These are phyloP conservation scores for human (Homo sapiens) DNA, from an alignment of 2,113 vertebrate species.

Conservation along the genomic window DNA sequence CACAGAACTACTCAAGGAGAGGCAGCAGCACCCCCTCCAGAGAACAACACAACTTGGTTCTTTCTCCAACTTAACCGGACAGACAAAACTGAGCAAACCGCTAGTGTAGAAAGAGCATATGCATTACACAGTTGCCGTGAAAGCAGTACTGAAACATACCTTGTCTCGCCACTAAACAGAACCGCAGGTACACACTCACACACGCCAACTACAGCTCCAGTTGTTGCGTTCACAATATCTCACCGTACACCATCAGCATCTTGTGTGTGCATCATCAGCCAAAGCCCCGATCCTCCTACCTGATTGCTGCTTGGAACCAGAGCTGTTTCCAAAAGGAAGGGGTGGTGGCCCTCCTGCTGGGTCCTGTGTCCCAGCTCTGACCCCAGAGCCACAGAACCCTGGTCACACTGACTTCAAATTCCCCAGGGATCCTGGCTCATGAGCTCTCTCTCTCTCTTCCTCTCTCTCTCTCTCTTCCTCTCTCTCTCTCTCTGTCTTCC, in stretches of 20 bases:
- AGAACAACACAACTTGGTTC: conserved; percentile 5
- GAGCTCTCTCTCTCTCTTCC: not conserved
- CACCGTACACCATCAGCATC: not conserved
- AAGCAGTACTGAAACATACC: conserved; percentile 60
- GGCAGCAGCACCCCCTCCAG: conserved; percentile 28
- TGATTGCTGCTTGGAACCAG: no score
- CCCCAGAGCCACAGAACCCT: not conserved
- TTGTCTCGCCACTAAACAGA: not conserved
- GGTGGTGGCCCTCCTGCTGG: not conserved
- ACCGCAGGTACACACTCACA: not conserved
- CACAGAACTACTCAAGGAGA: conserved; percentile 41
- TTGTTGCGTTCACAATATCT: conserved; percentile 40
- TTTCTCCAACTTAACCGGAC: conserved; percentile 64
- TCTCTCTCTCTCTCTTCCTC: not conserved
- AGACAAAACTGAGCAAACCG: conserved; percentile 65
- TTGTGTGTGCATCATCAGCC: rapidly evolving
- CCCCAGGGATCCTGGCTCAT: not conserved
- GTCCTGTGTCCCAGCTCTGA: not conserved
- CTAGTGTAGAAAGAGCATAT: conserved; percentile 1
- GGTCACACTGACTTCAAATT: not conserved
- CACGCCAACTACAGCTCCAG: not conserved
- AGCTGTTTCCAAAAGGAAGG: not conserved
- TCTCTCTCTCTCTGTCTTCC: not conserved
- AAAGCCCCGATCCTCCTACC: not conserved
- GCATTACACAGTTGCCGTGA: conserved; percentile 49